phyloP scores from a whole-genome alignment of 2,113 vertebrate species.

The Reinhardtius hippoglossoides region DNA sequence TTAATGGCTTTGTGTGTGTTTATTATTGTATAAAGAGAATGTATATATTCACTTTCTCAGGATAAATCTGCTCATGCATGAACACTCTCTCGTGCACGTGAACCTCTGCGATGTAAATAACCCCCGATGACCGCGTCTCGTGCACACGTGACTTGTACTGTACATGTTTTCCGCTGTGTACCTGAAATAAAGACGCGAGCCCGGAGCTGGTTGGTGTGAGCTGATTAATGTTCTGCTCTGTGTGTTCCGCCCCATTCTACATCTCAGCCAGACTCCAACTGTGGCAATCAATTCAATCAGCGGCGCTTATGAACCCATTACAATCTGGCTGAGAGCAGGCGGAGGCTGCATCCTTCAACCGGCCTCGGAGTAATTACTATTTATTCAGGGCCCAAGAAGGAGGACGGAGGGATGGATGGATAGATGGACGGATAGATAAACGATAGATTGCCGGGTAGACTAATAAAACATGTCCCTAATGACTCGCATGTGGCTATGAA shows the following conservation, averaged over 20 bases:
- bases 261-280: constrained; percentile 76
- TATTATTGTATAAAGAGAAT: not conserved
- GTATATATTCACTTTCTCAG: not conserved
- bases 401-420: constrained; percentile 33
- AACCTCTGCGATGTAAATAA: too few species aligned
- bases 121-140: not conserved
- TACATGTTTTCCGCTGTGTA: constrained; percentile 52
- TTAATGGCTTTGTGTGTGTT: not conserved
- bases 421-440: constrained; percentile 24
- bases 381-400: constrained; percentile 58
- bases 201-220: constrained; percentile 56
- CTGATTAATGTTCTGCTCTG: constrained; percentile 69
- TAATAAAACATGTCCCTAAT: constrained; percentile 71
- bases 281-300: constrained; percentile 83
- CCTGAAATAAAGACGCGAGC: constrained; percentile 67
- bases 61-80: too few species aligned
- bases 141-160: constrained; percentile 33
- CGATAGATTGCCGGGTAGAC: constrained; percentile 35
- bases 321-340: constrained; percentile 78
- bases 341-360: constrained; percentile 69
- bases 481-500: constrained; percentile 74
- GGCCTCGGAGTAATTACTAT: constrained; percentile 76
- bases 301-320: constrained; percentile 80
- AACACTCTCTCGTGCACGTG: not conserved
- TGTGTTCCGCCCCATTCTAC: constrained; percentile 72